Evolutionary conservation across 2,888 invertebrate species (phyloP).

Genomic region (Calephelis perditalis): DNA sequence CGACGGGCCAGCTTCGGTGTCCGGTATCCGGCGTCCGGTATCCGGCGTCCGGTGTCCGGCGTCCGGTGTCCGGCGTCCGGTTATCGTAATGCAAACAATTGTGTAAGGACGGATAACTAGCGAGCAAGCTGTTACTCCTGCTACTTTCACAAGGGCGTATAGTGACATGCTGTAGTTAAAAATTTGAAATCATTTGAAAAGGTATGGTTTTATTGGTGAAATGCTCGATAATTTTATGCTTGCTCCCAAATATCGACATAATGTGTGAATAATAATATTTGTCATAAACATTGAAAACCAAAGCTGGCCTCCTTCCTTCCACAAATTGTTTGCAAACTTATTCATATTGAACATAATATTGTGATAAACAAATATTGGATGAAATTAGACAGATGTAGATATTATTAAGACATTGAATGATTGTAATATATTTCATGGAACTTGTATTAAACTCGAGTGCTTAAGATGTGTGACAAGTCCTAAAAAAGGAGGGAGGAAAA

Average conservation of each 20-base stretch:
- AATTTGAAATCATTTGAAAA: constrained; percentile 62
- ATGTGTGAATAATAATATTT: constrained; percentile 51
- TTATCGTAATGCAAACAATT: constrained; percentile 71
- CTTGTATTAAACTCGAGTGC: constrained; percentile 21
- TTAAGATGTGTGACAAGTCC: constrained; percentile 25
- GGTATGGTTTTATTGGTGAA: constrained; percentile 75
- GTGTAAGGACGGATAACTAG: constrained; percentile 77
- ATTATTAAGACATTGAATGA: constrained; percentile 34
- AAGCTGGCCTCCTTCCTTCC: constrained; percentile 87
- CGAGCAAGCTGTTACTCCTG: constrained; percentile 58
- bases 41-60: constrained; percentile 17
- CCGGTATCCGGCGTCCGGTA: constrained; percentile 28
- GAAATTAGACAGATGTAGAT: constrained; percentile 27
- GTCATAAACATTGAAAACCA: constrained; percentile 43
- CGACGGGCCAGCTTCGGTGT: constrained; percentile 4
- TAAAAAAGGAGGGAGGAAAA: constrained; percentile 35
- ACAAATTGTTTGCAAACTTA: constrained; percentile 92
- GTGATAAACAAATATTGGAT: constrained; percentile 26
- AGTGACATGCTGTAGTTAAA: constrained; percentile 77
- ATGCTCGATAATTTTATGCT: constrained; percentile 66
- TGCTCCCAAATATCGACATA: constrained; percentile 53
- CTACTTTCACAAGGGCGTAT: constrained; percentile 59
- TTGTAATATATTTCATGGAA: constrained; percentile 26
- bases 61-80: constrained; percentile 24
- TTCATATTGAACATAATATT: constrained; percentile 37